phyloP scores from a whole-genome alignment of 2,113 vertebrate genomes.

The Lepisosteus osseus region DNA sequence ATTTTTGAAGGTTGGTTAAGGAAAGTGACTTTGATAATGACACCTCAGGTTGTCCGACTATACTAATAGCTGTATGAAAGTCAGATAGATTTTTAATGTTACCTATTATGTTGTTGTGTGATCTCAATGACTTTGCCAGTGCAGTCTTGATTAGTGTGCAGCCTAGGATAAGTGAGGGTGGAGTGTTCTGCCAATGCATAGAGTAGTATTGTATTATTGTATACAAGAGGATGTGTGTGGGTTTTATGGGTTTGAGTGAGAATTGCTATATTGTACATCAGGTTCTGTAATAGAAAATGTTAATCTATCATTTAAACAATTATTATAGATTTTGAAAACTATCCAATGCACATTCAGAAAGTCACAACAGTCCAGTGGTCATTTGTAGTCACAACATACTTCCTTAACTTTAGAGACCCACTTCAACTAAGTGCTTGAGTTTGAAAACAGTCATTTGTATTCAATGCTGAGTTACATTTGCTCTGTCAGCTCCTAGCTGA shows the following conservation, averaged over 20 bases:
- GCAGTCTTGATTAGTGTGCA: neutral
- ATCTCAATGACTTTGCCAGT: neutral
- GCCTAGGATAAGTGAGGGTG: neutral
- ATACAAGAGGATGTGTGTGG: neutral
- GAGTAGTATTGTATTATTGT: neutral
- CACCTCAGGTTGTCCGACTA: neutral
- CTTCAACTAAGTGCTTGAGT: neutral
- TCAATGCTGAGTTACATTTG: slow-evolving; percentile 44
- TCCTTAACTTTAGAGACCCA: neutral
- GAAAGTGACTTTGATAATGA: neutral
- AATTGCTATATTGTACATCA: no score
- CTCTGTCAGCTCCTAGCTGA: slow-evolving; percentile 46
- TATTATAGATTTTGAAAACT: neutral
- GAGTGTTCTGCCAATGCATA: neutral
- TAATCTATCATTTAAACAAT: neutral
- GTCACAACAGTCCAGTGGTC: neutral
- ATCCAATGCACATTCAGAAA: neutral
- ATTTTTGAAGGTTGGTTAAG: neutral
- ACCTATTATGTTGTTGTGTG: neutral
- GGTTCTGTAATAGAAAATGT: neutral
- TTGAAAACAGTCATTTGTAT: slow-evolving; percentile 47
- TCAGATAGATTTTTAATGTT: neutral
- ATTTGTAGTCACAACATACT: neutral
- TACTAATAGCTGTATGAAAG: neutral
- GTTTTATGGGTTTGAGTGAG: no score